Evolutionary conservation across 2,113 vertebrate species (phyloP), one percentile per base, ranked within the genome.

Genomic region (Nannobrachium achirus): DNA sequence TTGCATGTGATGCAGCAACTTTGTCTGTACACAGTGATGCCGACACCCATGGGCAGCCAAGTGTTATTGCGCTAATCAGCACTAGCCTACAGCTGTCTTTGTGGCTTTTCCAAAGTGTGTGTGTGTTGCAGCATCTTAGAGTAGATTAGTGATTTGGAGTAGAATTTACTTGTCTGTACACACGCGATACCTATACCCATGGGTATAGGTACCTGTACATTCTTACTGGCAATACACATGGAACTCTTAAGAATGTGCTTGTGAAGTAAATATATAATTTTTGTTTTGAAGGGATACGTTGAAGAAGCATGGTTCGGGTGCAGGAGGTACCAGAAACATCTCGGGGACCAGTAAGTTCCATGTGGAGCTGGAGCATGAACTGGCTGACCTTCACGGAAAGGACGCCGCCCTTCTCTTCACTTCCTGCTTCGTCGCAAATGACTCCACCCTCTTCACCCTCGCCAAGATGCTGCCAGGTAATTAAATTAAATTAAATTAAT

Each of bases 281-380:
- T 33, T 44, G 8, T 67, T 53, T 4, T 78, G 8, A 53, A 98
- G 98, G 92, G 95, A 96, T 11, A 98, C 95, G 16, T 81, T 99
- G 81, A 94, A 89, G 80, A 94, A 95, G 56, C 96, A 99, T 13
- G 98, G 98, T 15, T 96, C 96, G 0, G 98, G 98, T 18, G 98
- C 98, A 0, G 98, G 98, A 58, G 98, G 97, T 4, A 99, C 98
- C 6, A 93, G 98, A 62, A 99, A 99, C 81, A 99, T 99, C 79
- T 97, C 98, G 0, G 98, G 98, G 67, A 99, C 97, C 2, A 98
- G 97, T 85, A 99, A 96, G 83, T 98, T 96, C 77, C 98, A 99
- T 0, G 98, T 99, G 8, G 95, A 97, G 10, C 91, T 99, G 78
- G 98, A 99, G 75, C 91, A 86, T 11, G 97, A 98, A 67, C 87